phyloP scores from a whole-genome alignment of 2,888 invertebrate species.

The Proisotoma minuta region DNA sequence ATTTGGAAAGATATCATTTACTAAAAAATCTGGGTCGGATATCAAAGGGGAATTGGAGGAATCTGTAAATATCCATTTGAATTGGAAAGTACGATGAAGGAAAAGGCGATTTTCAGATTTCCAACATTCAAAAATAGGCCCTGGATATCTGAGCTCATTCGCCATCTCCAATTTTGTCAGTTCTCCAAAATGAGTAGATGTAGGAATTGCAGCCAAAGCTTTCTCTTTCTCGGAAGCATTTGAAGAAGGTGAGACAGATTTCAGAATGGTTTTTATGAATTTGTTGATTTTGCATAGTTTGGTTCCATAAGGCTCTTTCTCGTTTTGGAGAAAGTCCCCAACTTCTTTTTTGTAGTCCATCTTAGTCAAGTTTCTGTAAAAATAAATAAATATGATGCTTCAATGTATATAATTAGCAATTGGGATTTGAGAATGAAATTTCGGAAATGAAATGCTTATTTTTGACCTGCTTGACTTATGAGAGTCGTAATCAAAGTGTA shows the following conservation, averaged over 20 bases:
- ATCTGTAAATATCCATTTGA: slow-evolving; percentile 33
- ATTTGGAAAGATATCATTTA: slow-evolving; percentile 28
- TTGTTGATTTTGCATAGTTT: slow-evolving; percentile 29
- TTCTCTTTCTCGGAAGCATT: background rate
- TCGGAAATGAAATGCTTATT: no score
- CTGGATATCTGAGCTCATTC: slow-evolving; percentile 24
- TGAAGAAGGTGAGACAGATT: background rate
- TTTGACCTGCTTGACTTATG: no score
- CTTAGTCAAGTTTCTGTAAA: slow-evolving; percentile 10
- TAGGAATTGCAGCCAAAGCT: background rate
- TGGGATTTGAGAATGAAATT: no score
- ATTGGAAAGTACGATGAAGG: slow-evolving; percentile 30
- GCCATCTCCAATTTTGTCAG: slow-evolving; percentile 30
- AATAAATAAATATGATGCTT: background rate
- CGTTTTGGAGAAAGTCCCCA: background rate
- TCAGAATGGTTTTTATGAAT: slow-evolving; percentile 2
- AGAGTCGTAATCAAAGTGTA: no score
- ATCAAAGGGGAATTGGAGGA: slow-evolving; percentile 17
- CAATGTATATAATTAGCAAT: no score
- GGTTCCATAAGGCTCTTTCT: slow-evolving; percentile 24
- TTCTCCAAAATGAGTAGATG: background rate
- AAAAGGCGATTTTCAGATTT: slow-evolving; percentile 26
- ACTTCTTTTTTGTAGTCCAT: background rate
- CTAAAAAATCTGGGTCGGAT: slow-evolving; percentile 27
- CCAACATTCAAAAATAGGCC: slow-evolving; percentile 27